Percentiles rank a stretch among this genome's conserved stretches.
Evolutionary conservation across 2,888 invertebrate species (phyloP).

Genomic region (Melanophora roralis): DNA sequence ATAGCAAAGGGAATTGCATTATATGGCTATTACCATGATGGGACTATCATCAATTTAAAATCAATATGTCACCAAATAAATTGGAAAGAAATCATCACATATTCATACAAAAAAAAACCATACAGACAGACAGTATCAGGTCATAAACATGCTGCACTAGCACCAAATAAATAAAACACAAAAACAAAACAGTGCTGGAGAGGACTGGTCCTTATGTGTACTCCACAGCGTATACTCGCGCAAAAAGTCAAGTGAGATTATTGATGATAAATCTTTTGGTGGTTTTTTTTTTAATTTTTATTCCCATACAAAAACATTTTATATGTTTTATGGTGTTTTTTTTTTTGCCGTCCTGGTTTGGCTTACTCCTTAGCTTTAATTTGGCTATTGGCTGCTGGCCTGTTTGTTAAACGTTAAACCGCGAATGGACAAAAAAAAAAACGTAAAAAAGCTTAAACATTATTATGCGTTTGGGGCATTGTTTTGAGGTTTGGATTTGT

Average conservation of each 20-base stretch:
- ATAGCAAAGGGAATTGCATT: constrained; percentile 59
- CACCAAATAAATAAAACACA: constrained; percentile 62
- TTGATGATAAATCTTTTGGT: constrained; percentile 56
- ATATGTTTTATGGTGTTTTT: constrained; percentile 16
- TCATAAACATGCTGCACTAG: constrained; percentile 60
- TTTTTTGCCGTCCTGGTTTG: background rate
- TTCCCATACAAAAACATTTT: constrained; percentile 11
- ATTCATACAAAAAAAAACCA: constrained; percentile 42
- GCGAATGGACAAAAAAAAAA: too few relatives aligned
- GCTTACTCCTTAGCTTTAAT: background rate
- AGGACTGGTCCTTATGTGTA: background rate
- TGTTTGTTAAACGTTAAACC: constrained; percentile 23
- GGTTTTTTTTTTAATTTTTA: constrained; percentile 18
- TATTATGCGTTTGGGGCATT: constrained; percentile 57
- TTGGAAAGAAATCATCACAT: constrained; percentile 77
- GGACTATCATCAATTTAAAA: constrained; percentile 77
- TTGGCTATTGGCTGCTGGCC: background rate
- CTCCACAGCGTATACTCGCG: constrained; percentile 3
- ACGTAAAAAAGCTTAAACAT: constrained; percentile 39
- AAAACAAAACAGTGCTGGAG: constrained; percentile 38
- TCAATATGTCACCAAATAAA: constrained; percentile 77
- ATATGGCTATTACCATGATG: constrained; percentile 63
- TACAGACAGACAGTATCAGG: constrained; percentile 59
- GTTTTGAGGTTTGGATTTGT: constrained; percentile 75
- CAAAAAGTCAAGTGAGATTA: constrained; percentile 51